Evolutionary conservation across 53 echinoderm and acorn worm species (phyloP), one percentile per base, ranked within the genome.

Genomic region (Patiria pectinifera): DNA sequence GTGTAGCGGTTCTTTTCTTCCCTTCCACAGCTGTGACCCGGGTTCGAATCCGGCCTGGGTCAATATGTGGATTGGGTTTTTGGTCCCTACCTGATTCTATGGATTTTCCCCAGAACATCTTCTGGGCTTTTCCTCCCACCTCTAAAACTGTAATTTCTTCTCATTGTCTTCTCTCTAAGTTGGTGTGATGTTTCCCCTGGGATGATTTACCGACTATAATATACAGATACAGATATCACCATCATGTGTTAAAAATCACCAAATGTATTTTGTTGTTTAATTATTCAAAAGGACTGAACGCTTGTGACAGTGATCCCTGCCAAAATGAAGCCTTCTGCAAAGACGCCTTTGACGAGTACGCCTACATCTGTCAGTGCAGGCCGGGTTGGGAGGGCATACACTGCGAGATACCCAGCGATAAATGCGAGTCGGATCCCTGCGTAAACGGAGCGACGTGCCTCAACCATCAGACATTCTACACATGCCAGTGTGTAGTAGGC

Each of bases 281-380:
- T 61, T 25, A n/a, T 3, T 10, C 13, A 43, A 60, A 7, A 62
- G 83, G 62, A 11, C 7, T 62, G 16, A 8, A 25, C 3, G 35
- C 26, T 4, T 83, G 83, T 26, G 83, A 49, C 58, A 87, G 87
- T 76, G 75, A 87, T 21, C 87, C 87, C 11, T 87, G 87, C 24
- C 87, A 76, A 35, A 87, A 87, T 26, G 75, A 66, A 70, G 87
- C 46, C 59, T 3, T 4, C 19, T 87, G 87, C 35, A 12, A 13
- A 0, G 59, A 75, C 4, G 9, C 48, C 4, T 23, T 26, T 11
- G 53, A 49, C 48, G 6, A 6, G 0, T 43, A 59, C 69, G 74
- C 35, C 70, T 95, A 86, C 70, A 58, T 84, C 8, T 95, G 95
- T 61, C 78, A 45, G 24, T 95, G 95, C 91, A 77, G 87, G 12